Conservation (phyloP, 2,113 vertebrate species). For the Lepus europaeus region DNA sequence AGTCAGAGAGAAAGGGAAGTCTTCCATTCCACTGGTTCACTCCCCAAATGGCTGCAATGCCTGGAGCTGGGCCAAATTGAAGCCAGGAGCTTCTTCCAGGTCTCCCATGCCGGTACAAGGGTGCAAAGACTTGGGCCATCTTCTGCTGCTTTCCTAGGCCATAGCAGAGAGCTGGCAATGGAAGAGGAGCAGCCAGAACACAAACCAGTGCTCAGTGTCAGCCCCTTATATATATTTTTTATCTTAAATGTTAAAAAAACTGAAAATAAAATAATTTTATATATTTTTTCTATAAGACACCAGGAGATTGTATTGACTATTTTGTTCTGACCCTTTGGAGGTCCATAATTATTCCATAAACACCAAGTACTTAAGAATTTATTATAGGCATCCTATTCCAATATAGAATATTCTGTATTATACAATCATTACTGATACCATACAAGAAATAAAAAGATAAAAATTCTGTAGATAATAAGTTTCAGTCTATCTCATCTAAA, state of each 20-base stretch:
- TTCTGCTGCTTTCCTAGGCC: too few relatives aligned
- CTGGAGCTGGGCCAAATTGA: too few relatives aligned
- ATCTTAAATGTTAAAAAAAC: conserved; percentile 42
- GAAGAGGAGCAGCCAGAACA: too few relatives aligned
- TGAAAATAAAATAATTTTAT: conserved; percentile 37
- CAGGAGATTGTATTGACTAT: background rate
- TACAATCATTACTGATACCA: background rate
- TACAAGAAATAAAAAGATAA: background rate
- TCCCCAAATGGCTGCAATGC: too few relatives aligned
- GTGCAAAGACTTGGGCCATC: too few relatives aligned
- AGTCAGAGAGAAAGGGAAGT: too few relatives aligned
- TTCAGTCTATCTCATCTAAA: conserved; percentile 10
- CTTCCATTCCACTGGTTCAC: too few relatives aligned
- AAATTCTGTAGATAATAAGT: conserved; percentile 28
- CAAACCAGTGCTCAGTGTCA: too few relatives aligned
- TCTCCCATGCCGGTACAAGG: too few relatives aligned
- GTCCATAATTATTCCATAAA: background rate
- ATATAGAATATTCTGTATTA: background rate
- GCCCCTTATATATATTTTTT: background rate
- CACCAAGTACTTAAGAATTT: background rate
- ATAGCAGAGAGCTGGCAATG: too few relatives aligned
- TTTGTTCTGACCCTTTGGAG: background rate
- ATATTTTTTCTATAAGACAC: background rate
- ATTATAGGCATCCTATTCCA: background rate
- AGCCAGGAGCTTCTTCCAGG: too few relatives aligned